Percentiles rank a stretch among this genome's conserved stretches.
phyloP scores from a whole-genome alignment of 2,113 vertebrate species.

The Calonectris borealis region DNA sequence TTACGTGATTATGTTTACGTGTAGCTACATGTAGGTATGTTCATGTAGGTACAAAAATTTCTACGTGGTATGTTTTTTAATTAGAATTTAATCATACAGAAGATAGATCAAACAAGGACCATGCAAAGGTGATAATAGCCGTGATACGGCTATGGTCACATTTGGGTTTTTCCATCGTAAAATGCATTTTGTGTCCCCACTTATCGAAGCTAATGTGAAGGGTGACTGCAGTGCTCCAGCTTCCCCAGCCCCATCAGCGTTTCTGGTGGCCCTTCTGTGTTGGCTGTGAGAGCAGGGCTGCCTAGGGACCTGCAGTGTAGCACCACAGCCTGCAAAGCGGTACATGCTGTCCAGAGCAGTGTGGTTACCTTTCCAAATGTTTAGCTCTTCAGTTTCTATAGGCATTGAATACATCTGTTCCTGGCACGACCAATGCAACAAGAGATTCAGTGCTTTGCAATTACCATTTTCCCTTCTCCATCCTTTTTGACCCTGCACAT shows the following conservation, averaged over 20 bases:
- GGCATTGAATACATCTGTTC: not conserved
- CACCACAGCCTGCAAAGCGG: not conserved
- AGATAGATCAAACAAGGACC: not conserved
- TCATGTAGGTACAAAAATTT: not conserved
- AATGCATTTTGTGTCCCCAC: not conserved
- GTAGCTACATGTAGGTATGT: too few species aligned
- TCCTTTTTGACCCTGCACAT: not conserved
- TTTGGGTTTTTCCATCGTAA: not conserved
- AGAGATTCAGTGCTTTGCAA: not conserved
- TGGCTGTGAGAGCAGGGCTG: not conserved
- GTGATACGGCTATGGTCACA: rapidly evolving
- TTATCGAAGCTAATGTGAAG: not conserved
- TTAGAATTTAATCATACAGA: not conserved
- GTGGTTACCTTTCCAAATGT: not conserved
- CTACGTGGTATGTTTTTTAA: not conserved
- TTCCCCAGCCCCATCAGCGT: not conserved
- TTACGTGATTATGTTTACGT: not conserved
- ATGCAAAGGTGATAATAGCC: not conserved
- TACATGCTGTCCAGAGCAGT: not conserved
- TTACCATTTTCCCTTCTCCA: not conserved
- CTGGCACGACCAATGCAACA: not conserved
- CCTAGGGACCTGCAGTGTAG: too few species aligned
- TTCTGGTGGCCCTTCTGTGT: not conserved
- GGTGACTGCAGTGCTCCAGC: not conserved
- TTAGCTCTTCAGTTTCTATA: not conserved